These are phyloP conservation scores for Phaethornis superciliosus DNA, from an alignment of 2,113 vertebrate genomes.

Conservation along the genomic window DNA sequence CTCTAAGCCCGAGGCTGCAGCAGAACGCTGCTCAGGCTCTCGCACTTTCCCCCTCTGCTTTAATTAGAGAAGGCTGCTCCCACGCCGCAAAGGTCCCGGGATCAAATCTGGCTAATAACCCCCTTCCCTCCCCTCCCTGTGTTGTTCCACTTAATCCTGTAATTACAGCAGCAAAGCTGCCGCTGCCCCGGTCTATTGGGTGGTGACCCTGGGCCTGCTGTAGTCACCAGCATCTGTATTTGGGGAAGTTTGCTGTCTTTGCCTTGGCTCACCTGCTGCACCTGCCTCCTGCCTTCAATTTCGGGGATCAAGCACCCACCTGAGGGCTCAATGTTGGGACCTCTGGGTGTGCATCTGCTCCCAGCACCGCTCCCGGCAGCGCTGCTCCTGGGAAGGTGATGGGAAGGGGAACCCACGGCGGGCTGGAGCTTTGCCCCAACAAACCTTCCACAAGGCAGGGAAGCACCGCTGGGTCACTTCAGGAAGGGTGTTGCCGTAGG, in stretches of 20 bases:
- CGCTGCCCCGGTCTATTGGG: background rate
- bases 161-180: conserved; percentile 45
- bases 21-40: rapidly evolving
- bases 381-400: rapidly evolving
- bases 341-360: background rate
- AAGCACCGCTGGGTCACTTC: rapidly evolving
- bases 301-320: background rate
- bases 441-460: background rate
- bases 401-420: background rate
- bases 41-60: background rate
- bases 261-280: background rate
- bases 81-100: background rate
- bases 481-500: background rate
- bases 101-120: conserved; percentile 46
- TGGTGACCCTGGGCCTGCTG: background rate
- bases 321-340: rapidly evolving
- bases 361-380: rapidly evolving
- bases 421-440: background rate
- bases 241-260: background rate
- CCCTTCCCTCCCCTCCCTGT: background rate
- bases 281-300: background rate
- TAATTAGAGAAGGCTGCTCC: conserved; percentile 22
- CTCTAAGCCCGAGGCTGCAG: background rate
- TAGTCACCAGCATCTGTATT: background rate
- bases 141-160: conserved; percentile 56